Percentiles rank a stretch among this genome's conserved stretches.
These are phyloP conservation scores for Cichlasoma orientale DNA, from an alignment of 2,797 vertebrate species.

Conservation along the genomic window DNA sequence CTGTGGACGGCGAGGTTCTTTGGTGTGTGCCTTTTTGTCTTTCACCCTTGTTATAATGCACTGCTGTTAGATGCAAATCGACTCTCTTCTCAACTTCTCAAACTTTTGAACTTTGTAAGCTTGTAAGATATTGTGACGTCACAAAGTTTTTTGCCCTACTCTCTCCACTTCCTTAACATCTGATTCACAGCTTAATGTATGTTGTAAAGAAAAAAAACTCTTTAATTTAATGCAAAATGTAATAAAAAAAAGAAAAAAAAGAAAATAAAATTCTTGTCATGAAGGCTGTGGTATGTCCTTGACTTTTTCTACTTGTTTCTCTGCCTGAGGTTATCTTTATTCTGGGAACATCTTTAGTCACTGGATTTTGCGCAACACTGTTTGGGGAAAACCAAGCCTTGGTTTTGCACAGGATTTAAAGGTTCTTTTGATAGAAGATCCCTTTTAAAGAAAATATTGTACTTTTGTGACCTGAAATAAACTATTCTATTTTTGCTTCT, in stretches of 20 bases:
- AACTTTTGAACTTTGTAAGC: constrained; percentile 86
- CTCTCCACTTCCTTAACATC: constrained; percentile 91
- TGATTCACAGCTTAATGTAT: constrained; percentile 94
- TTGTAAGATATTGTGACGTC: constrained; percentile 98
- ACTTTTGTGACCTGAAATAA: constrained; percentile 40
- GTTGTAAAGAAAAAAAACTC: constrained; percentile 89
- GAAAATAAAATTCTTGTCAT: constrained; percentile 82
- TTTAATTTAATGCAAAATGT: constrained; percentile 89
- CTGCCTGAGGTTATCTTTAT: constrained; percentile 24
- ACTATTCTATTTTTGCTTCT: constrained; percentile 22
- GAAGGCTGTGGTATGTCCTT: constrained; percentile 62
- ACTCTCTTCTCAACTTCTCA: constrained; percentile 71
- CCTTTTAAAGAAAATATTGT: constrained; percentile 28
- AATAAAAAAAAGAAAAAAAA: constrained; percentile 75
- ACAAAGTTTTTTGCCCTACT: constrained; percentile 88
- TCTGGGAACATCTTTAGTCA: constrained; percentile 3
- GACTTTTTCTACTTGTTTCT: constrained; percentile 50
- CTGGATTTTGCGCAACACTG: constrained; percentile 3
- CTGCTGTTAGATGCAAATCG: constrained; percentile 85
- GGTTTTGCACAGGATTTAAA: constrained; percentile 13
- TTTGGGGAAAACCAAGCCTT: constrained; percentile 14
- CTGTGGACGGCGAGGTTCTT: constrained; percentile 82
- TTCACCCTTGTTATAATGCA: constrained; percentile 88
- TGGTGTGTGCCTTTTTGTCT: constrained; percentile 94
- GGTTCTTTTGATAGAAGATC: constrained; percentile 18